Conservation (phyloP, 1,140 invertebrate species). For the Calycopis cecrops region DNA sequence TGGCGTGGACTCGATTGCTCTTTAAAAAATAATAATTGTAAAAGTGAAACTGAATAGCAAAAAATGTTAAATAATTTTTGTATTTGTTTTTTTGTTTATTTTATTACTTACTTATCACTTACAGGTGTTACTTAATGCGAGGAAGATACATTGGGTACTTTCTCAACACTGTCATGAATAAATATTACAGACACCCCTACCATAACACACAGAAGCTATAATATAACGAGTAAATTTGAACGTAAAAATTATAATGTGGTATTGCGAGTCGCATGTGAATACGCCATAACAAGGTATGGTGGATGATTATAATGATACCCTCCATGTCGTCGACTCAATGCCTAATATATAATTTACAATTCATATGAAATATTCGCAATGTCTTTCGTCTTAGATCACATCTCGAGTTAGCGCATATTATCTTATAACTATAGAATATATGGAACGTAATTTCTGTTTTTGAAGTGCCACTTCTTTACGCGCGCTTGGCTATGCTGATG, state of each 20-base stretch:
- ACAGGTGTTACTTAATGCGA: no score
- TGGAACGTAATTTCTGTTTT: no score
- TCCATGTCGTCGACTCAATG: background rate
- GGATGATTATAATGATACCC: background rate
- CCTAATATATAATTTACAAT: background rate
- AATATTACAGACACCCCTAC: background rate
- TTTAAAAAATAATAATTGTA: no score
- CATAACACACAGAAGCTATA: background rate
- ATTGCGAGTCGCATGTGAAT: background rate
- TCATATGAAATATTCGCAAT: background rate
- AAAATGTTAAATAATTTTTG: no score
- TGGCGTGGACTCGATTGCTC: no score
- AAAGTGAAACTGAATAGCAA: no score
- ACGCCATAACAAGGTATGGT: conserved; percentile 5
- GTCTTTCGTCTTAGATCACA: background rate
- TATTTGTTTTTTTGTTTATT: no score
- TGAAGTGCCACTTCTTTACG: no score
- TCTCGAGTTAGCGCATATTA: background rate
- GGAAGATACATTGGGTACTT: no score
- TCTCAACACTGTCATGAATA: background rate
- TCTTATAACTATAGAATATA: no score
- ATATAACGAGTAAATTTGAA: conserved; percentile 2
- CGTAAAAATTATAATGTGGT: background rate
- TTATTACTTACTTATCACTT: no score
- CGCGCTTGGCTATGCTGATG: no score